phyloP scores from a whole-genome alignment of 2,113 vertebrate species.

The Engystomops pustulosus region DNA sequence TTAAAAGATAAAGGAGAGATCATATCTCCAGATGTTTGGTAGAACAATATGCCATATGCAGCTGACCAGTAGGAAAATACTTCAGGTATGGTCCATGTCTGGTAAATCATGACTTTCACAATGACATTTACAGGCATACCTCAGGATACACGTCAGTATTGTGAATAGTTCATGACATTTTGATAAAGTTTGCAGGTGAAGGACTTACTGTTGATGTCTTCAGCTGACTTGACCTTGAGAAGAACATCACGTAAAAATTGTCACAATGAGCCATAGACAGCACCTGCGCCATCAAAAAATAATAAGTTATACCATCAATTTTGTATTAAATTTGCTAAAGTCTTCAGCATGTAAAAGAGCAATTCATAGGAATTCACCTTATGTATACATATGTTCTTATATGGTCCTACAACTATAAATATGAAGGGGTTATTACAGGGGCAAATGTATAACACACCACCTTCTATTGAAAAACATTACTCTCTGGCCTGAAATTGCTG shows the following conservation, averaged over 20 bases:
- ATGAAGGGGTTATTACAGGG: background rate
- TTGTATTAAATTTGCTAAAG: background rate
- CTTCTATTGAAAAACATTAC: background rate
- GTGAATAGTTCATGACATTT: conserved; percentile 16
- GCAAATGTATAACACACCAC: background rate
- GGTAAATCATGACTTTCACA: background rate
- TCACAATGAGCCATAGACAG: background rate
- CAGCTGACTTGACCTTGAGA: background rate
- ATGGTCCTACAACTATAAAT: background rate
- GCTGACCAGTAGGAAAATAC: background rate
- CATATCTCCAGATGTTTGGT: conserved; percentile 41
- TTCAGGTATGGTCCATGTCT: background rate
- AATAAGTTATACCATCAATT: background rate
- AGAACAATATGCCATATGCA: background rate
- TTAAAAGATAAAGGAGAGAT: conserved; percentile 18
- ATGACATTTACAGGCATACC: conserved; percentile 18
- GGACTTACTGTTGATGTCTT: conserved; percentile 2
- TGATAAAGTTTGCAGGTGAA: conserved; percentile 22
- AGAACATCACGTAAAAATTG: background rate
- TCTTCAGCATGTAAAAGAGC: background rate
- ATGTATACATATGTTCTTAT: background rate
- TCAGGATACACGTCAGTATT: background rate
- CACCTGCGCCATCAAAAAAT: background rate
- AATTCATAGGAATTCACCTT: background rate
- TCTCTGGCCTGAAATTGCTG: too few relatives aligned